Evolutionary conservation across 2,888 invertebrate genomes (phyloP), one percentile per base, ranked within the genome.

Genomic region (Sarcophaga caerulescens): DNA sequence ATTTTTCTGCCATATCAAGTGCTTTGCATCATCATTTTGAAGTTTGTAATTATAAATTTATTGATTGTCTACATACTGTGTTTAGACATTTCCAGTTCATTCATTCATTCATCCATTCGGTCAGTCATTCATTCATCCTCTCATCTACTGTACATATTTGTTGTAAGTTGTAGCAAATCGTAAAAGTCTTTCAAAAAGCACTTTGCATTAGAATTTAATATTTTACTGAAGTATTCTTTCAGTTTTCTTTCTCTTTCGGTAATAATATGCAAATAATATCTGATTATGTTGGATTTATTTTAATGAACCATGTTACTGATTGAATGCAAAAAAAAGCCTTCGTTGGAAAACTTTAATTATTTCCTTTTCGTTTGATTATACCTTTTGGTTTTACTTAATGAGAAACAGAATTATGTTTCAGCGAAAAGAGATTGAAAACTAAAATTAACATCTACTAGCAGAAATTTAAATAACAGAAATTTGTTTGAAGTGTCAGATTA

Each of bases 41-140:
- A 77, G 65, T 78, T 87, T 82, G 88, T 88, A 88, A 89, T 89
- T 89, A 89, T 88, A 87, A 88, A 89, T 89, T 89, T 88, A 89
- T 89, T 89, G 89, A 88, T 88, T 88, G 78, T 52, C 17, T 52
- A 17, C 81, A 85, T 88, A 86, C 75, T 84, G 83, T 87, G 85
- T 86, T 85, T 87, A 84, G 87, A 84, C 87, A 88, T 78, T 87
- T 87, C 78, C 78, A 79, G 62, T 59, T 68, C 63, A 74, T 79
- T 79, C 78, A 68, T 68, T 68, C 17, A 60, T 63, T 65, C 45
- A 17, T 23, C 62, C 14, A 63, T 14, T 25, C 65, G 0, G 35
- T 77, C 21, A 19, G 59, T 82, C 47, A 47, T 5, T 21, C 14
- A 68, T 68, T 68, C 17, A 59, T 63, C 57, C 45, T 6, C 14